Evolutionary conservation across 2,888 invertebrate genomes (phyloP), one percentile per base, ranked within the genome.

Genomic region (Chrysolina americana): DNA sequence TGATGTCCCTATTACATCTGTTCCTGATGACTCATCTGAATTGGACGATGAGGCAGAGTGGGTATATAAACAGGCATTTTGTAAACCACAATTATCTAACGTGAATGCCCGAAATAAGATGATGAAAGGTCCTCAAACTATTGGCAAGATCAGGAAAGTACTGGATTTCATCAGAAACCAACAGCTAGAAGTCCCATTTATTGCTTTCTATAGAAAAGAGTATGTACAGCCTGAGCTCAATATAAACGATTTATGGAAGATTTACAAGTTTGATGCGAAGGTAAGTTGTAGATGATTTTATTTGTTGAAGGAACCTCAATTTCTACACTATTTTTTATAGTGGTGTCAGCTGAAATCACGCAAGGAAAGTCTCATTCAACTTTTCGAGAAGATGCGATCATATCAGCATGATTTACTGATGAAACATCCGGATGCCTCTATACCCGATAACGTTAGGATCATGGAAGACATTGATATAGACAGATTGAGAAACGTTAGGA

Each of bases 121-220:
- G n/a, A n/a, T n/a, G n/a, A n/a, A n/a, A n/a, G n/a, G n/a, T n/a
- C n/a, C n/a, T n/a, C n/a, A n/a, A n/a, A n/a, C n/a, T n/a, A n/a
- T n/a, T n/a, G n/a, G n/a, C n/a, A n/a, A n/a, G n/a, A n/a, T n/a
- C n/a, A n/a, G n/a, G n/a, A n/a, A n/a, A n/a, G 53, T 97, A 0
- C 89, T 99, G 23, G 97, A 98, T 84, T 98, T 98, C 85, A 98
- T 99, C 93, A 90, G 98, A 53, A 98, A 98, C 87, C 96, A 98
- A 85, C 94, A 96, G 65, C 90, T 98, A 79, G 99, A 99, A 89
- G 98, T 99, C 53, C 99, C 99, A 0, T 99, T 99, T 87, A 99
- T 99, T 82, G 97, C 98, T 0, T 98, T 98, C 88, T 99, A 99
- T 87, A 92, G 99, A 36, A 99, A 99, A 87, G 99, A 99, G 87